A percentile compares a stretch with the other conserved stretches of the same genome.
phyloP scores from a whole-genome alignment of 2,113 vertebrate genomes.

The Megalops atlanticus region DNA sequence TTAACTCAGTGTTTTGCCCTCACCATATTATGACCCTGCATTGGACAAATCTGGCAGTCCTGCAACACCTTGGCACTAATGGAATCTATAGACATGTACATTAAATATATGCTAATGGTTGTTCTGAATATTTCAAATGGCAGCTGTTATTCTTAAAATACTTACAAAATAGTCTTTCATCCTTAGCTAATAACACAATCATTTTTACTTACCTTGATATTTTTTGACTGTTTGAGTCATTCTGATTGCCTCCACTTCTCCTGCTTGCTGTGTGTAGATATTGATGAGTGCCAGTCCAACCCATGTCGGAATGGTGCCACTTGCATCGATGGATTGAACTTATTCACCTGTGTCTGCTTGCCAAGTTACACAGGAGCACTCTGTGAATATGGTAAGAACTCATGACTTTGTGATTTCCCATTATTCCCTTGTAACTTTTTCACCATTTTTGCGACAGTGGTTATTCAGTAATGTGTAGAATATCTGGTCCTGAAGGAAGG shows the following conservation, averaged over 20 bases:
- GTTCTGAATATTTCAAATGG: too few relatives aligned
- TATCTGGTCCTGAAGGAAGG: not conserved
- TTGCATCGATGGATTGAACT: constrained; percentile 80
- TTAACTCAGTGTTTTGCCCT: too few relatives aligned
- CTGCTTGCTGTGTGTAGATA: constrained; percentile 70
- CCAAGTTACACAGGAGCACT: constrained; percentile 86
- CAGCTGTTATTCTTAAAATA: too few relatives aligned
- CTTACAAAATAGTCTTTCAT: not conserved
- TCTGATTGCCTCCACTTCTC: not conserved
- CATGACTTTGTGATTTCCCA: constrained; percentile 5
- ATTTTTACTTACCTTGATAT: not conserved
- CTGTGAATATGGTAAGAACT: constrained; percentile 85
- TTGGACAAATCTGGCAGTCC: too few relatives aligned
- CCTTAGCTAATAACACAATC: not conserved
- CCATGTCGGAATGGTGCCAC: constrained; percentile 92
- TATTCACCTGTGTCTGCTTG: constrained; percentile 87
- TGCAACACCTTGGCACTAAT: too few relatives aligned
- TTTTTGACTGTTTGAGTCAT: not conserved
- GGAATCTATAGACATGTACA: too few relatives aligned
- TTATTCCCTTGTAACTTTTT: not conserved
- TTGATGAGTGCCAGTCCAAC: constrained; percentile 90
- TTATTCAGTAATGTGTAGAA: not conserved
- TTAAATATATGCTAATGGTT: too few relatives aligned
- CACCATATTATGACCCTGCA: too few relatives aligned
- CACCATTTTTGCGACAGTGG: not conserved